phyloP scores from a whole-genome alignment of 1,140 invertebrate genomes.

The Orussus abietinus region DNA sequence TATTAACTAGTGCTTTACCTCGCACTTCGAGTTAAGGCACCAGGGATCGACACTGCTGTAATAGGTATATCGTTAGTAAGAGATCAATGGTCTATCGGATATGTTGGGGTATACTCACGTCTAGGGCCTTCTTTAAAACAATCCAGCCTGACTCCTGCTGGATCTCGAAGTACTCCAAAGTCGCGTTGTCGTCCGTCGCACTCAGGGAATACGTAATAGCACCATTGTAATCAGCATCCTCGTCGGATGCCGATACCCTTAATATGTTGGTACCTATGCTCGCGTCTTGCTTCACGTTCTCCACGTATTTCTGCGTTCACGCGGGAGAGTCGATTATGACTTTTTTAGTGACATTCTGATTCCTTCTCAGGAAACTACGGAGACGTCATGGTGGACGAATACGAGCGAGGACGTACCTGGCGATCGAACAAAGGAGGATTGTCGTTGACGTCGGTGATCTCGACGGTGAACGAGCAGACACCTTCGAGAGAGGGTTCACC shows the following conservation, averaged over 20 bases:
- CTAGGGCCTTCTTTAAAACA: constrained; percentile 86
- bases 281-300: constrained; percentile 95
- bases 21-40: no score
- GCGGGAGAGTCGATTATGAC: no score
- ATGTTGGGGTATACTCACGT: constrained; percentile 73
- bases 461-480: constrained; percentile 93
- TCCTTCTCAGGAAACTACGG: no score
- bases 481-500: constrained; percentile 93
- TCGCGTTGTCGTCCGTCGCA: constrained; percentile 77
- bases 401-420: constrained; percentile 64
- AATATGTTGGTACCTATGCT: constrained; percentile 92
- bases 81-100: constrained; percentile 15
- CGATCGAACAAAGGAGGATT: constrained; percentile 91
- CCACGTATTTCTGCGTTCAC: constrained; percentile 85
- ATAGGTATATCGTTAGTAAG: no score
- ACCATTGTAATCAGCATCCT: constrained; percentile 94
- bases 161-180: constrained; percentile 92
- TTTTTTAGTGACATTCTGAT: no score
- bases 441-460: constrained; percentile 93
- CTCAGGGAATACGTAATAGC: constrained; percentile 89
- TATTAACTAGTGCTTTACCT: no score
- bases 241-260: constrained; percentile 89
- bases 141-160: constrained; percentile 96
- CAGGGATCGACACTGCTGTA: no score
- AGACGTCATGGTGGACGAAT: no score